These are phyloP conservation scores for Gobionotothen gibberifrons DNA, from an alignment of 2,797 vertebrate genomes.

Conservation along the genomic window DNA sequence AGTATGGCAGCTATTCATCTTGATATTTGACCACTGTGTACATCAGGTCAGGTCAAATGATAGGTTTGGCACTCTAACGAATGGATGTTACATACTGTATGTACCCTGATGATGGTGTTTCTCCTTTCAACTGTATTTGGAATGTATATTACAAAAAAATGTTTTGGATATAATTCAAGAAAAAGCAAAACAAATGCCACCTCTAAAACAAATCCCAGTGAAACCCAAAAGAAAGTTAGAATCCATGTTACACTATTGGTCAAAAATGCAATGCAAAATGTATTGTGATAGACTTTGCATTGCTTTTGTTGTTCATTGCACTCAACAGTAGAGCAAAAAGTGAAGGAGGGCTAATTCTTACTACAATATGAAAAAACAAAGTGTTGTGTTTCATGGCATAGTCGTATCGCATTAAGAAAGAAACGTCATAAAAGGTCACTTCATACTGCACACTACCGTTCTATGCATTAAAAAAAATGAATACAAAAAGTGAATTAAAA, in stretches of 20 bases:
- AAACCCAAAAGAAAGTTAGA: conserved; percentile 11
- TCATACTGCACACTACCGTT: background rate
- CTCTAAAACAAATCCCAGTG: conserved; percentile 4
- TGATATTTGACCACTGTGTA: background rate
- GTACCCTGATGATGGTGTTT: background rate
- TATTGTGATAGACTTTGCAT: background rate
- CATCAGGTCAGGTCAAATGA: conserved; percentile 2
- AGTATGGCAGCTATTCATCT: background rate
- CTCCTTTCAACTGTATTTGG: conserved; percentile 8
- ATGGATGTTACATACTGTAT: conserved; percentile 1
- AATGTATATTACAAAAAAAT: conserved; percentile 22
- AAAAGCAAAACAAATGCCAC: background rate
- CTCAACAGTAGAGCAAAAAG: background rate
- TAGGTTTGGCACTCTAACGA: background rate
- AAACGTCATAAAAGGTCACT: background rate
- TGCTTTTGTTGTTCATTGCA: background rate
- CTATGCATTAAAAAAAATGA: background rate
- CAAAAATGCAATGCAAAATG: background rate
- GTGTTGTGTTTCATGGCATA: background rate
- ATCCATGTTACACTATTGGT: background rate
- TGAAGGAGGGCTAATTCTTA: too few species aligned
- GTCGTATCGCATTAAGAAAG: conserved; percentile 1
- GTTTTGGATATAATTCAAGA: background rate
- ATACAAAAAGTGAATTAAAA: background rate
- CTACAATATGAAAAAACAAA: background rate